A percentile compares a stretch with the other conserved stretches of the same genome.
Conservation (phyloP, 2,888 invertebrate genomes). For the Drosophila antonietae region DNA sequence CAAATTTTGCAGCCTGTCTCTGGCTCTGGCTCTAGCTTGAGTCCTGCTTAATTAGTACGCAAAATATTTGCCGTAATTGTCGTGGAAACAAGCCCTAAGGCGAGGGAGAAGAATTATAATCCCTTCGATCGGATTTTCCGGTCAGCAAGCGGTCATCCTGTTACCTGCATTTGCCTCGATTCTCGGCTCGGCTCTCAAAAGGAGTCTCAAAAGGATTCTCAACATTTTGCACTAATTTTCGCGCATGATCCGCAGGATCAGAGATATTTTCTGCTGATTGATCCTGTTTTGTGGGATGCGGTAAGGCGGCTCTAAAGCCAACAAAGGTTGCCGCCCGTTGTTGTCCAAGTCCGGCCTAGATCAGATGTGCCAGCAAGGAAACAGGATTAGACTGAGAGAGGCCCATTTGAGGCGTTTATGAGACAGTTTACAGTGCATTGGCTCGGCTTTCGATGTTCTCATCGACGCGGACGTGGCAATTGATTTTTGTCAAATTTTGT, state of each 20-base stretch:
- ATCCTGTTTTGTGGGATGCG: constrained; percentile 78
- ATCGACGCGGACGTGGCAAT: constrained; percentile 33
- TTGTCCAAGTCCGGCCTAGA: constrained; percentile 38
- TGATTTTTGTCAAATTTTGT: constrained; percentile 77
- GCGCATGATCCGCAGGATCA: constrained; percentile 63
- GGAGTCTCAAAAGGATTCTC: constrained; percentile 15
- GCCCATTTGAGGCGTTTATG: constrained; percentile 69
- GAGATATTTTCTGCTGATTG: constrained; percentile 65
- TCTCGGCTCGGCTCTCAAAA: background rate
- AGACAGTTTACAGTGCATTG: constrained; percentile 75
- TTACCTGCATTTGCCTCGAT: constrained; percentile 51
- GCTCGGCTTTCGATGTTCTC: constrained; percentile 52
- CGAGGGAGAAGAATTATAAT: constrained; percentile 65
- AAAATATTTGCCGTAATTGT: constrained; percentile 83
- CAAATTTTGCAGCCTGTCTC: constrained; percentile 41
- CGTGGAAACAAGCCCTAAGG: constrained; percentile 43
- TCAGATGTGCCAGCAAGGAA: constrained; percentile 57
- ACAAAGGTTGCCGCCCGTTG: constrained; percentile 45
- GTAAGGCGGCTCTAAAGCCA: constrained; percentile 68
- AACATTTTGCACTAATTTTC: constrained; percentile 71
- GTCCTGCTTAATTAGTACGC: constrained; percentile 79
- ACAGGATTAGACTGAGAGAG: constrained; percentile 61
- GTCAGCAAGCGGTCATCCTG: constrained; percentile 55
- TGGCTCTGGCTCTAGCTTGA: constrained; percentile 16
- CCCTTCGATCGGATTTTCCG: constrained; percentile 82